phyloP scores from a whole-genome alignment of 2,888 invertebrate genomes.

The Agonopterix alstromeriana region DNA sequence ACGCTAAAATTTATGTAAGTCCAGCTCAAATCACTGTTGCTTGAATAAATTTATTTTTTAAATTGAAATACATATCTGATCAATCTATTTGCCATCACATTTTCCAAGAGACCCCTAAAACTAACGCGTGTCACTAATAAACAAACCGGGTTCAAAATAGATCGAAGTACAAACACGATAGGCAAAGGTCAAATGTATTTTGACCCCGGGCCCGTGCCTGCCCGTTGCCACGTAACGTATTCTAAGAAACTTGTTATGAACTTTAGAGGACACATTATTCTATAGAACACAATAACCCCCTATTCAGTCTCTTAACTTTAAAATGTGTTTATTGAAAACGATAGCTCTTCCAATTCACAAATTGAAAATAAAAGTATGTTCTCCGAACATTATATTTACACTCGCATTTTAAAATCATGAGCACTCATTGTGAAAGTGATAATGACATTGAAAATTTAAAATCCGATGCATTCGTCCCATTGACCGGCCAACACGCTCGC shows the following conservation, averaged over 20 bases:
- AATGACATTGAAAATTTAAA: conserved; percentile 75
- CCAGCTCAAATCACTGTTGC: too few species aligned
- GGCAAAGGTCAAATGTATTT: conserved; percentile 8
- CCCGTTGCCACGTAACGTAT: conserved; percentile 3
- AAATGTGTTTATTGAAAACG: too few species aligned
- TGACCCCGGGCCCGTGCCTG: conserved; percentile 5
- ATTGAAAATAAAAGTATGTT: too few species aligned
- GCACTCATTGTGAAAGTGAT: conserved; percentile 68
- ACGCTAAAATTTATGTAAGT: too few species aligned
- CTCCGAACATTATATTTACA: background rate
- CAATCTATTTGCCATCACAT: background rate
- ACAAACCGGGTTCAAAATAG: conserved; percentile 10
- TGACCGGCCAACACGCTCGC: conserved; percentile 58
- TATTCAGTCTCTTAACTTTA: too few species aligned
- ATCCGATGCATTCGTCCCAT: conserved; percentile 66
- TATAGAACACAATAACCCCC: background rate
- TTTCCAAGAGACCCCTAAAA: conserved; percentile 5
- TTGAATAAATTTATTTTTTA: too few species aligned
- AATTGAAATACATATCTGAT: too few species aligned
- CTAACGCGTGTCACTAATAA: conserved; percentile 17
- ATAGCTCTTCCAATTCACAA: too few species aligned
- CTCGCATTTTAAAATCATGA: conserved; percentile 28
- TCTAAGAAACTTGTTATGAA: conserved; percentile 6
- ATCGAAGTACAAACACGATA: conserved; percentile 1
- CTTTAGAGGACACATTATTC: background rate